A percentile compares a stretch with the other conserved stretches of the same genome.
Evolutionary conservation across 2,113 vertebrate species (phyloP).

Genomic region (Carassius carassius): DNA sequence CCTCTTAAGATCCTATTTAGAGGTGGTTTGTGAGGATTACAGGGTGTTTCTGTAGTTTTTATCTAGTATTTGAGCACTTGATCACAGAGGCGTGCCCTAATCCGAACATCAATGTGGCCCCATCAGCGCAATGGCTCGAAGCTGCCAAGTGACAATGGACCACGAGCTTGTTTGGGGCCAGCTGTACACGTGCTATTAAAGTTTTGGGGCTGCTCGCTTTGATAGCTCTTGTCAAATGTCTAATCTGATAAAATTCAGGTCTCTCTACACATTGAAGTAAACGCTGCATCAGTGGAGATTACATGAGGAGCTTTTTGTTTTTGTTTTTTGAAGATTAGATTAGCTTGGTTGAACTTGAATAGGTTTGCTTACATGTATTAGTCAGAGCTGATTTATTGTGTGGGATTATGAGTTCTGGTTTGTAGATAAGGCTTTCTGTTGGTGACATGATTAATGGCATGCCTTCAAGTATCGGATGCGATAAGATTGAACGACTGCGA

Average conservation of each 20-base stretch:
- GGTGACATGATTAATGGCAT: conserved; percentile 51
- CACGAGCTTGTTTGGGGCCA: conserved; percentile 80
- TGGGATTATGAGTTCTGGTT: conserved; percentile 69
- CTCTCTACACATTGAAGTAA: conserved; percentile 58
- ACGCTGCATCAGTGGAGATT: conserved; percentile 82
- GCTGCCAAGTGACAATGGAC: conserved; percentile 80
- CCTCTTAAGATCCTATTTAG: conserved; percentile 72
- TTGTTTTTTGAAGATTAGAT: conserved; percentile 78
- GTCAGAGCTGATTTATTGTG: conserved; percentile 71
- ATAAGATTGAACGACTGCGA: conserved; percentile 18
- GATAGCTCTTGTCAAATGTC: conserved; percentile 89
- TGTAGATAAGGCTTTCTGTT: conserved; percentile 42
- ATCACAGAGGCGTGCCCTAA: conserved; percentile 94
- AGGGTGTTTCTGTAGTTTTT: conserved; percentile 89
- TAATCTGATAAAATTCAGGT: conserved; percentile 87
- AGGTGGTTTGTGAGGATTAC: conserved; percentile 88
- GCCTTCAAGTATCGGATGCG: conserved; percentile 26
- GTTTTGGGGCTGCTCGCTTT: conserved; percentile 85
- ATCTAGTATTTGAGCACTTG: conserved; percentile 94
- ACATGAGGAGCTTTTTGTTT: conserved; percentile 69
- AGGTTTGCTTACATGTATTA: conserved; percentile 71
- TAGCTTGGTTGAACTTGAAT: conserved; percentile 73
- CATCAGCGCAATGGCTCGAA: conserved; percentile 86
- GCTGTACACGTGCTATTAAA: conserved; percentile 82
- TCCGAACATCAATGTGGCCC: conserved; percentile 92